These are phyloP conservation scores for Stictocephala bisonia DNA, from an alignment of 2,888 invertebrate genomes.

Conservation along the genomic window DNA sequence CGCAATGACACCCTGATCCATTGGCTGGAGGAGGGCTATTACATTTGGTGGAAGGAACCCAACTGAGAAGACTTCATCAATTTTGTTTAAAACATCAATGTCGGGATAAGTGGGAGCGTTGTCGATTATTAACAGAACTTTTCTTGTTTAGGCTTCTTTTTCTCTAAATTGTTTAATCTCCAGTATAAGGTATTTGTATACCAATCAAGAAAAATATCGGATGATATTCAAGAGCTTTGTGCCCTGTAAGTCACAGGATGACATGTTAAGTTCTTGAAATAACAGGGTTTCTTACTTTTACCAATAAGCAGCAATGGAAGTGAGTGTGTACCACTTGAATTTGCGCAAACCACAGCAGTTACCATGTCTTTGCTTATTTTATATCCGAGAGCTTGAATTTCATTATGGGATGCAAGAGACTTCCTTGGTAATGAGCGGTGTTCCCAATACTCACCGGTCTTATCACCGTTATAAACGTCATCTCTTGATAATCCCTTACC, in stretches of 20 bases:
- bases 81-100: no score
- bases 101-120: no score
- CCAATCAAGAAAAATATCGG: constrained; percentile 23
- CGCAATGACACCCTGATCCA: no score
- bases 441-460: constrained; percentile 59
- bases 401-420: constrained; percentile 57
- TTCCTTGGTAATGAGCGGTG: constrained; percentile 57
- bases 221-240: constrained; percentile 43
- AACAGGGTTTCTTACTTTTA: constrained; percentile 40
- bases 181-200: not conserved
- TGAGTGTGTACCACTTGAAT: constrained; percentile 35
- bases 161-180: not conserved
- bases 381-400: constrained; percentile 60
- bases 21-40: no score
- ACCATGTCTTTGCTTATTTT: constrained; percentile 61
- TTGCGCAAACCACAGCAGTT: constrained; percentile 32
- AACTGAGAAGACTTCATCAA: no score
- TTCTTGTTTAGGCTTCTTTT: no score
- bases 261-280: no score
- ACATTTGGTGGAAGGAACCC: no score
- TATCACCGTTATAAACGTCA: constrained; percentile 59
- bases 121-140: no score
- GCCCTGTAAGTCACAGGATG: constrained; percentile 25
- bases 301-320: constrained; percentile 37
- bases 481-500: constrained; percentile 43